Conservation (phyloP, 1,140 invertebrate species). For the Drosophila kikkawai region DNA sequence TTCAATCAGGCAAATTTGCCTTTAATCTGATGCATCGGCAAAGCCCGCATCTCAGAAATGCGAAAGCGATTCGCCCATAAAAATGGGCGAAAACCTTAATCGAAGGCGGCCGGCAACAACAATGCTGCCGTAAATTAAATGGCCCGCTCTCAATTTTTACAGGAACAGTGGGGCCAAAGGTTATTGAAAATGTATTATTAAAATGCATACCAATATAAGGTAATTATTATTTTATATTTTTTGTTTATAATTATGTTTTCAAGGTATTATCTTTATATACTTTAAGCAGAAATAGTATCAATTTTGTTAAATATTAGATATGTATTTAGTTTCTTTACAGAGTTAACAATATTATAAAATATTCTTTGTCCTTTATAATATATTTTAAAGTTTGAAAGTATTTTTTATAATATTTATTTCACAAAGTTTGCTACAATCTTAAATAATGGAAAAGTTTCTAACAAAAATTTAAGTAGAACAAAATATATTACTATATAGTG, state of each 20-base stretch:
- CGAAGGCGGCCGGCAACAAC: conserved; percentile 24
- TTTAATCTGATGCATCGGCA: conserved; percentile 37
- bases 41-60: conserved; percentile 41
- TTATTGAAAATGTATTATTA: not conserved
- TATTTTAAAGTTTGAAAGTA: too few species aligned
- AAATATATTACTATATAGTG: too few species aligned
- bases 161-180: conserved; percentile 8
- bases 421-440: too few species aligned
- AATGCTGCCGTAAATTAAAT: conserved; percentile 41
- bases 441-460: too few species aligned
- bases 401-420: too few species aligned
- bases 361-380: too few species aligned
- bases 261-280: not conserved
- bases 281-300: not conserved
- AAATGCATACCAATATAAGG: not conserved
- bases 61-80: conserved; percentile 14
- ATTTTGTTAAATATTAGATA: too few species aligned
- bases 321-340: too few species aligned
- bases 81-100: conserved; percentile 30
- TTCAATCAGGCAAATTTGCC: conserved; percentile 32
- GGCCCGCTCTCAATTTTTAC: conserved; percentile 35
- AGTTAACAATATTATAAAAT: too few species aligned
- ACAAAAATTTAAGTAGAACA: too few species aligned
- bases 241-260: not conserved
- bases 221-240: not conserved